Percentiles rank a stretch among this genome's conserved stretches.
These are phyloP conservation scores for Psittacula derbiana DNA, from an alignment of 2,797 vertebrate genomes.

Conservation along the genomic window DNA sequence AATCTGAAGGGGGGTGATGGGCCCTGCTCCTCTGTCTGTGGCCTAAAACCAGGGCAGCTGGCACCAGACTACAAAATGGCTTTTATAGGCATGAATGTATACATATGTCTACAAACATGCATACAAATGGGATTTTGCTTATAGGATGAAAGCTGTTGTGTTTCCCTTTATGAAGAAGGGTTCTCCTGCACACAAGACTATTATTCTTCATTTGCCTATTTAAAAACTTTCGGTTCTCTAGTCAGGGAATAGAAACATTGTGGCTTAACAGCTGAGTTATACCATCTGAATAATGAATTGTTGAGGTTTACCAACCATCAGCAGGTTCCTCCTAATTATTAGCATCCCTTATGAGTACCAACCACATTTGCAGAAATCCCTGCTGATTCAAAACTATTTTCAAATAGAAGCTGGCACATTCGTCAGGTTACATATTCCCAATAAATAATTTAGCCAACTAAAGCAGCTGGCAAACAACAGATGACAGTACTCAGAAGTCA, in stretches of 20 bases:
- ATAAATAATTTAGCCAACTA: constrained; percentile 31
- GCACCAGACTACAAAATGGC: neutral
- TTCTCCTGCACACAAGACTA: neutral
- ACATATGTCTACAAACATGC: neutral
- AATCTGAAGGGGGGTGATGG: neutral
- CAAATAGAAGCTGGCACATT: neutral
- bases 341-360: neutral
- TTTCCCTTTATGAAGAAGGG: neutral
- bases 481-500: neutral
- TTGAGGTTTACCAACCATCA: neutral
- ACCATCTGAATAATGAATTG: neutral
- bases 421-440: neutral
- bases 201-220: neutral
- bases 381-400: constrained; percentile 21
- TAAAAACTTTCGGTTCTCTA: neutral
- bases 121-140: neutral
- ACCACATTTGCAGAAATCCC: constrained; percentile 2
- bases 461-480: constrained; percentile 4
- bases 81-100: neutral
- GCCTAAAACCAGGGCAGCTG: neutral
- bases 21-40: neutral
- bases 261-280: neutral
- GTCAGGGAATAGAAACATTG: neutral
- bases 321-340: neutral
- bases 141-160: neutral